Conservation (phyloP, 2,797 vertebrate genomes). For the Rhynchotus rufescens region DNA sequence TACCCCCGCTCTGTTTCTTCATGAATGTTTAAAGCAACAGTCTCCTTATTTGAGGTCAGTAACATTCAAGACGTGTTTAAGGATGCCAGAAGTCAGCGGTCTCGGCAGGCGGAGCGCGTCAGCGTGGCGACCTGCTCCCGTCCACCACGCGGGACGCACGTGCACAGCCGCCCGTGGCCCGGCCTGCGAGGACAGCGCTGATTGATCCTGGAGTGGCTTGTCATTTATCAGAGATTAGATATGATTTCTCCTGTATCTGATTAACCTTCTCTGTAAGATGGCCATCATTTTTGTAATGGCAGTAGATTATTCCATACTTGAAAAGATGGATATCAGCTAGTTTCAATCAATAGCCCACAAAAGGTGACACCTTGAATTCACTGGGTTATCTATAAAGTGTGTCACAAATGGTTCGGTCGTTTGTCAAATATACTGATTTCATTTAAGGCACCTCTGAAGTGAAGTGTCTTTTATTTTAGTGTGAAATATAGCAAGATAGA, state of each 20-base stretch:
- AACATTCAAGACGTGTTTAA: neutral
- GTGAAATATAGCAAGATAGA: neutral
- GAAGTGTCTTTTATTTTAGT: conserved; percentile 36
- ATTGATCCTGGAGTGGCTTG: conserved; percentile 46
- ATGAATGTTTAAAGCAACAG: neutral
- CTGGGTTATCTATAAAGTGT: conserved; percentile 75
- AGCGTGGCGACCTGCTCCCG: neutral
- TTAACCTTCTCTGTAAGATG: conserved; percentile 79
- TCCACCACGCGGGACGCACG: neutral
- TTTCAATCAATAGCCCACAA: conserved; percentile 78
- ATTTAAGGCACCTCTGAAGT: conserved; percentile 32
- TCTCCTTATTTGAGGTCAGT: conserved; percentile 10
- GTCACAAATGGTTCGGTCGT: conserved; percentile 62
- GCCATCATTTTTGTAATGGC: conserved; percentile 76
- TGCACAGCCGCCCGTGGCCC: neutral
- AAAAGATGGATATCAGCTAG: conserved; percentile 82
- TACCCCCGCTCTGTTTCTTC: neutral
- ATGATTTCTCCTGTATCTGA: conserved; percentile 77
- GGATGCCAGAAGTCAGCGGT: neutral
- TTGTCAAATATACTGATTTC: conserved; percentile 43
- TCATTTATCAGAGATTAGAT: conserved; percentile 54
- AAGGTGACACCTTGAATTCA: conserved; percentile 78
- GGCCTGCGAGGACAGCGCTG: neutral
- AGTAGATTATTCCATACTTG: conserved; percentile 77
- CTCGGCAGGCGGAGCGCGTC: neutral